phyloP scores from a whole-genome alignment of 2,888 invertebrate genomes.

The Apotomis betuletana region DNA sequence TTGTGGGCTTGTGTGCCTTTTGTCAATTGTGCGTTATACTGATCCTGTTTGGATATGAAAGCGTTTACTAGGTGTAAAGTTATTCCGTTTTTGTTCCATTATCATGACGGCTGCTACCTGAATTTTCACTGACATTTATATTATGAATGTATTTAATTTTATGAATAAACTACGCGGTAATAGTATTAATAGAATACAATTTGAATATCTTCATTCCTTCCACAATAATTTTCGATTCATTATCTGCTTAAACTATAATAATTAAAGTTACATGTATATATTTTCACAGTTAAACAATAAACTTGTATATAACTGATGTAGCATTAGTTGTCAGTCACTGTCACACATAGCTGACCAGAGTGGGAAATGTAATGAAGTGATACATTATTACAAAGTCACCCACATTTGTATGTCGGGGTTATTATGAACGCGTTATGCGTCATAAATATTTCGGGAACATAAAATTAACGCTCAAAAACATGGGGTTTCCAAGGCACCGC shows the following conservation, averaged over 20 bases:
- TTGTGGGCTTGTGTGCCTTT: slow-evolving; percentile 63
- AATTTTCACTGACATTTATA: slow-evolving; percentile 1
- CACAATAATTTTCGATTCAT: background rate
- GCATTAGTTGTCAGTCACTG: slow-evolving; percentile 3
- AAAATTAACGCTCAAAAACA: slow-evolving; percentile 83
- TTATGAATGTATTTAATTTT: background rate
- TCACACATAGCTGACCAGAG: slow-evolving; percentile 43
- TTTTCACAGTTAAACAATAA: background rate
- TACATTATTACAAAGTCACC: slow-evolving; percentile 77
- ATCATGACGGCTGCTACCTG: slow-evolving; percentile 18
- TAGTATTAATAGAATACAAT: background rate
- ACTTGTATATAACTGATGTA: background rate
- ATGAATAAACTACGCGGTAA: background rate
- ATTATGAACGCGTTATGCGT: slow-evolving; percentile 81
- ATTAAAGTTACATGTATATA: background rate
- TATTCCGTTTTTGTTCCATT: slow-evolving; percentile 35
- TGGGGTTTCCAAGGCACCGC: slow-evolving; percentile 80
- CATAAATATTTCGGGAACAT: slow-evolving; percentile 83
- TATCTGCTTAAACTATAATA: background rate
- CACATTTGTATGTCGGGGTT: slow-evolving; percentile 80
- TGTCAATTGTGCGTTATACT: slow-evolving; percentile 70
- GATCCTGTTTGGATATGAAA: slow-evolving; percentile 64
- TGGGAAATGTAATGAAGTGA: slow-evolving; percentile 73
- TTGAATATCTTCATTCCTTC: background rate
- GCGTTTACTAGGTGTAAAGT: slow-evolving; percentile 42